Conservation (phyloP, 2,888 invertebrate species). For the Drosophila suboccidentalis region DNA sequence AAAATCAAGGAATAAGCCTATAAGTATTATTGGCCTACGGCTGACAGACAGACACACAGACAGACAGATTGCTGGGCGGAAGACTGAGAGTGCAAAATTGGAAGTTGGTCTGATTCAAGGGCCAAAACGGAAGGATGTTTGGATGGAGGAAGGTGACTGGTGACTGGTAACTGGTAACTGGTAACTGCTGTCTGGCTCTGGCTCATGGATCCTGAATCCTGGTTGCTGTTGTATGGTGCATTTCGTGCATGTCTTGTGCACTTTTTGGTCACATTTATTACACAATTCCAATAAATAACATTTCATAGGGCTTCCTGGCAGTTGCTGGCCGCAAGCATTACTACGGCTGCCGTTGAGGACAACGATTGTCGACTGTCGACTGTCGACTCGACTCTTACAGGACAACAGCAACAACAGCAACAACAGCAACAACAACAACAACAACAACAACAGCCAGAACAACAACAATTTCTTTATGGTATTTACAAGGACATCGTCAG, state of each 20-base stretch:
- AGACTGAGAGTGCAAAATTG: conserved; percentile 10
- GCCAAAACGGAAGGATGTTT: conserved; percentile 13
- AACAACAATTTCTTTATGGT: conserved; percentile 69
- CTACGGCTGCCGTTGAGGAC: conserved; percentile 34
- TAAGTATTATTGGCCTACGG: conserved; percentile 10
- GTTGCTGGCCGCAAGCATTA: conserved; percentile 34
- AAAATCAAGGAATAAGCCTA: conserved; percentile 8
- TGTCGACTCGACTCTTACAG: conserved; percentile 6
- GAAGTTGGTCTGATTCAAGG: conserved; percentile 8
- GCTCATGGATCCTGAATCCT: neutral
- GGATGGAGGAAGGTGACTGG: neutral
- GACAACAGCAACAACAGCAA: conserved; percentile 1
- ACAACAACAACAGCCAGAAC: neutral
- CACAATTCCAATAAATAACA: conserved; percentile 75
- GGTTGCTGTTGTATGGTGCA: conserved; percentile 11
- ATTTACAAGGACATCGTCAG: conserved; percentile 72
- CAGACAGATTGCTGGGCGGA: neutral
- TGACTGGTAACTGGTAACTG: neutral
- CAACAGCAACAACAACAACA: conserved; percentile 1
- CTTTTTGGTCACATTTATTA: conserved; percentile 72
- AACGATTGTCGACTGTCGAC: conserved; percentile 33
- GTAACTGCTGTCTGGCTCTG: neutral
- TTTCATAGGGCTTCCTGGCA: conserved; percentile 57
- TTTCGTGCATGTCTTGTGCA: conserved; percentile 68
- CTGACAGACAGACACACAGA: neutral